Evolutionary conservation across 2,113 vertebrate genomes (phyloP), one percentile per base, ranked within the genome.

Genomic region (Smithornis capensis): DNA sequence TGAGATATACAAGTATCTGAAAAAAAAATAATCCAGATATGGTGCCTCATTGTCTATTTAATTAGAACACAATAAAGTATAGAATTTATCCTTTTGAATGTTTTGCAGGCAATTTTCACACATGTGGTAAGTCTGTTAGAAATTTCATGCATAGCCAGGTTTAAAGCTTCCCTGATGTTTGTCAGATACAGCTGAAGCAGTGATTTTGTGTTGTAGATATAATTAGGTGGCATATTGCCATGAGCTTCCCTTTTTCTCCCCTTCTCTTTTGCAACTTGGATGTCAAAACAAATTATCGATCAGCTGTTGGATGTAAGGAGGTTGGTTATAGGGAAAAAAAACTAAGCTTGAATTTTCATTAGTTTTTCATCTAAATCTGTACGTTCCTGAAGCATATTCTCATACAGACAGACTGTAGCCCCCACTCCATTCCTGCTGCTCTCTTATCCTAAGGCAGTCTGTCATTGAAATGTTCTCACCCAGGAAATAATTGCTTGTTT

Each of bases 101-200:
- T 94, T 90, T 92, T 93, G 65, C 83, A 79, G 93, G 59, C 83
- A 95, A 92, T 92, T 96, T 97, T 97, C 95, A 96, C 91, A 95
- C 57, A 64, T 96, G 76, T 64, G 92, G 59, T 91, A 90, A 96
- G 76, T 84, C 94, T 93, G 95, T 92, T 94, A 94, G 90, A 96
- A 96, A 79, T 96, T 92, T 95, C 90, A 92, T 90, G 97, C 92
- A 79, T 93, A 85, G 67, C 94, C 92, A 92, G 85, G 64, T 93
- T 95, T 88, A 92, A 94, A 95, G 92, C 89, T 94, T 78, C 78
- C 95, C 92, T 86, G 84, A 94, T 85, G 96, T 95, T 95, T 92
- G 80, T 93, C 80, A 95, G 90, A 81, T 38, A 24, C 71, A 95
- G 70, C 47, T 55, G 76, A 95, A 85, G 64, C 49, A 62, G 83